Evolutionary conservation across 2,888 invertebrate species (phyloP).

Genomic region (Hylaea fasciaria): DNA sequence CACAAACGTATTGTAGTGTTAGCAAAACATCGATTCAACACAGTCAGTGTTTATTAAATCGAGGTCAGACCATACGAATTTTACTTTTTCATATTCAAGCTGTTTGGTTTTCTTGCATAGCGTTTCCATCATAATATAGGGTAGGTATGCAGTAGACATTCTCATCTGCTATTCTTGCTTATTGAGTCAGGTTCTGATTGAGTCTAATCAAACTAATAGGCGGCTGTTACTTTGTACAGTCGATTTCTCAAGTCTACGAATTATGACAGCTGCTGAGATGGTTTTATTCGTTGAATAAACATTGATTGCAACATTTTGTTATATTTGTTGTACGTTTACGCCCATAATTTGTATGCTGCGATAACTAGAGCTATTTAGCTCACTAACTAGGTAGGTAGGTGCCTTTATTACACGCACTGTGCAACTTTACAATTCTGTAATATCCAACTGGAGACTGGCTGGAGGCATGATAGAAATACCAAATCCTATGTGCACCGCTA

Average conservation of each 20-base stretch:
- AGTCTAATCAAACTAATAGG: constrained; percentile 49
- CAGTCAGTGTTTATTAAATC: not conserved
- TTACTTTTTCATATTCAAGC: too few relatives aligned
- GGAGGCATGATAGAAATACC: too few relatives aligned
- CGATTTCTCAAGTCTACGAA: not conserved
- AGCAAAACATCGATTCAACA: constrained; percentile 18
- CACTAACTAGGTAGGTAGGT: too few relatives aligned
- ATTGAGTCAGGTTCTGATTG: constrained; percentile 36
- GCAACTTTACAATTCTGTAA: too few relatives aligned
- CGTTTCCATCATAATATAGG: not conserved
- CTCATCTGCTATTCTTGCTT: constrained; percentile 4
- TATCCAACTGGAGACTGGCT: too few relatives aligned
- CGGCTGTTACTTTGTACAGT: constrained; percentile 16
- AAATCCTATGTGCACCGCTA: too few relatives aligned
- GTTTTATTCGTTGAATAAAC: not conserved
- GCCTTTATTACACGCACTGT: too few relatives aligned
- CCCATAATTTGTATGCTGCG: too few relatives aligned
- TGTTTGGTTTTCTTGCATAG: too few relatives aligned
- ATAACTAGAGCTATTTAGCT: too few relatives aligned
- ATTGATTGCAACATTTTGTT: constrained; percentile 11
- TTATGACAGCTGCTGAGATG: not conserved
- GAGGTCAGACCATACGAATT: not conserved
- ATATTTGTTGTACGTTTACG: not conserved
- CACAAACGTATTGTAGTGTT: not conserved
- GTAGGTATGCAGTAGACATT: not conserved